phyloP scores from a whole-genome alignment of 2,888 invertebrate species.

The Zele albiditarsus region DNA sequence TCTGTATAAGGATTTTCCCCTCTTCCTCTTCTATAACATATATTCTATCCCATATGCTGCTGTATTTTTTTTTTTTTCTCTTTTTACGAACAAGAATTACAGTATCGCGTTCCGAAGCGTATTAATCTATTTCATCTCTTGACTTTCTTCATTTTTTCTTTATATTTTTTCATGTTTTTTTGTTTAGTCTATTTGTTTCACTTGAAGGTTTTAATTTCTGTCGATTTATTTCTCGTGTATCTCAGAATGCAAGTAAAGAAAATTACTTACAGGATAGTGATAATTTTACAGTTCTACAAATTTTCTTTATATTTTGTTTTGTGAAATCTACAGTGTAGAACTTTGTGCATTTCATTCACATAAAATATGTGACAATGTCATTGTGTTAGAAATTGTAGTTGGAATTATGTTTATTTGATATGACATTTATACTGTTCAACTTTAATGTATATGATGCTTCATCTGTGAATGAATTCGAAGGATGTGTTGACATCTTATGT shows the following conservation, averaged over 20 bases:
- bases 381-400: no score
- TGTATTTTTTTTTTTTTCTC: slow-evolving; percentile 29
- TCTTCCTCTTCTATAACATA: not conserved
- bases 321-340: no score
- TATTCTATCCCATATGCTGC: not conserved
- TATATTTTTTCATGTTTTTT: not conserved
- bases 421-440: no score
- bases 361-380: no score
- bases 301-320: not conserved
- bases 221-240: not conserved
- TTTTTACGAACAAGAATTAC: slow-evolving; percentile 19
- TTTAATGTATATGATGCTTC: no score
- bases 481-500: no score
- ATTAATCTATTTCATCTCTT: not conserved
- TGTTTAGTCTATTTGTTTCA: not conserved
- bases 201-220: not conserved
- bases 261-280: not conserved
- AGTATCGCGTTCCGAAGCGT: slow-evolving; percentile 15
- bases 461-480: no score
- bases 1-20: slow-evolving; percentile 14
- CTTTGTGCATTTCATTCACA: no score
- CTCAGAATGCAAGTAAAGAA: not conserved
- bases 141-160: not conserved
- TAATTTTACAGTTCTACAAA: slow-evolving; percentile 6
- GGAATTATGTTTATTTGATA: no score